Conservation (phyloP, 2,888 invertebrate species). For the Neoitamus cyanurus region DNA sequence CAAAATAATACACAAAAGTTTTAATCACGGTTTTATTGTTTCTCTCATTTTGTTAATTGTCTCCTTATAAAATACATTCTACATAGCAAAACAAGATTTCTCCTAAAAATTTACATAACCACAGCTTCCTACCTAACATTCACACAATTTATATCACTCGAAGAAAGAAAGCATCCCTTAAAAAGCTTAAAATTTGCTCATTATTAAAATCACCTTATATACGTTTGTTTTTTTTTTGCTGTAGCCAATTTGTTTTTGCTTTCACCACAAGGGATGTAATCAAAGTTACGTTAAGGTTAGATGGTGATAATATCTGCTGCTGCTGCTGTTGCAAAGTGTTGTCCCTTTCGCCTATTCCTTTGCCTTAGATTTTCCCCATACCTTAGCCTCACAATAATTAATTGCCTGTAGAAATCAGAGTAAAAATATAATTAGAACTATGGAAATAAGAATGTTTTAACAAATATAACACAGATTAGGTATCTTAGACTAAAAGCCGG, state of each 20-base stretch:
- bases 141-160: conserved; percentile 18
- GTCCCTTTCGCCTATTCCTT: not conserved
- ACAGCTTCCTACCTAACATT: conserved; percentile 21
- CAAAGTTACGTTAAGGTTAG: conserved; percentile 16
- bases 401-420: conserved; percentile 59
- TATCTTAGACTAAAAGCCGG: not conserved
- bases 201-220: not conserved
- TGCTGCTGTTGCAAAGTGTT: not conserved
- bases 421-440: not conserved
- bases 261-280: not conserved
- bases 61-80: conserved; percentile 20
- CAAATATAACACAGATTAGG: not conserved
- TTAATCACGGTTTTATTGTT: not conserved
- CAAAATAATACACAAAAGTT: not conserved
- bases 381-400: conserved; percentile 62
- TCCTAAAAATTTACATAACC: conserved; percentile 15
- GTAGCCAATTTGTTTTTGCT: not conserved
- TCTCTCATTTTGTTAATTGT: not conserved
- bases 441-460: not conserved
- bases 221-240: not conserved
- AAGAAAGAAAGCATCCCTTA: not conserved
- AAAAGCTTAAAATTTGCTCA: not conserved
- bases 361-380: conserved; percentile 57
- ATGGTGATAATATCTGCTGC: conserved; percentile 10
- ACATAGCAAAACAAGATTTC: conserved; percentile 10